Evolutionary conservation across 2,797 vertebrate species (phyloP).

Genomic region (Propithecus deckenii): DNA sequence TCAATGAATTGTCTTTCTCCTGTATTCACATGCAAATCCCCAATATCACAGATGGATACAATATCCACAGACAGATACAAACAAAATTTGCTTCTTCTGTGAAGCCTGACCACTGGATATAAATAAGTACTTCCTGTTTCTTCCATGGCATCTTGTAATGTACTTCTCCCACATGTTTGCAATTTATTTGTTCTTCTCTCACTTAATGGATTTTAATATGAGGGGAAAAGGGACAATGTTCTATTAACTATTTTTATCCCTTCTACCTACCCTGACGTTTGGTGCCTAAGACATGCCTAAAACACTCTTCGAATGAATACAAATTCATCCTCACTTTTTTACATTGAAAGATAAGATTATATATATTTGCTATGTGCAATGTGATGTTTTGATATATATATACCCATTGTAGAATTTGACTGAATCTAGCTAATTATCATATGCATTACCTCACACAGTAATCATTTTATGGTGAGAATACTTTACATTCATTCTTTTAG

Average conservation of each 20-base stretch:
- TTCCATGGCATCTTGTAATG: background rate
- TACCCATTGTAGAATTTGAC: background rate
- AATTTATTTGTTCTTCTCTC: background rate
- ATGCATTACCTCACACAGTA: background rate
- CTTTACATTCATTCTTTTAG: background rate
- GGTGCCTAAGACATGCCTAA: background rate
- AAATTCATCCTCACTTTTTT: background rate
- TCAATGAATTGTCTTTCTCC: background rate
- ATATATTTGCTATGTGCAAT: background rate
- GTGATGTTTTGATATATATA: background rate
- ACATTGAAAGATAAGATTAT: background rate
- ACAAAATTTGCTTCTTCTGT: background rate
- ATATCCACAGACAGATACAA: background rate
- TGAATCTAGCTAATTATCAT: background rate
- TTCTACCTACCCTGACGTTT: background rate
- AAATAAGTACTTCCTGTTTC: background rate
- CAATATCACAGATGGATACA: background rate
- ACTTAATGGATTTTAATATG: background rate
- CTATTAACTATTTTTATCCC: background rate
- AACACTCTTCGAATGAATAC: background rate
- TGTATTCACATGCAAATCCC: background rate
- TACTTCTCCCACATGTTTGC: background rate
- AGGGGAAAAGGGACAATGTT: background rate
- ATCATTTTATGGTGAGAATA: background rate
- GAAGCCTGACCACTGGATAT: background rate